Percentiles rank a stretch among this genome's conserved stretches.
phyloP scores from a whole-genome alignment of 2,797 vertebrate species.

The Anolis apletophallus region DNA sequence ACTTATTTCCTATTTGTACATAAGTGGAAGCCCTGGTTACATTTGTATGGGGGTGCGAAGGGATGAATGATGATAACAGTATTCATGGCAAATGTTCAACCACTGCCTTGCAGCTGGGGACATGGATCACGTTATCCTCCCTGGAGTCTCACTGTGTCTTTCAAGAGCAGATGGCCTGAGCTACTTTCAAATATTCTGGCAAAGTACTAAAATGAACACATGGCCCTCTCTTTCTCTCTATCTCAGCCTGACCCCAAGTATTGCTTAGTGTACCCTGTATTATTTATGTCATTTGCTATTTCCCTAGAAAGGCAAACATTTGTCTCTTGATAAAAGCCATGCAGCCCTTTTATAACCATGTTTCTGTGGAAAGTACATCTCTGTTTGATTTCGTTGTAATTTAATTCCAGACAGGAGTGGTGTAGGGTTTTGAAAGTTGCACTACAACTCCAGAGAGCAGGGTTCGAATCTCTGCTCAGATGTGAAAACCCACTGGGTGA shows the following conservation, averaged over 20 bases:
- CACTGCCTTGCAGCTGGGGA: conserved; percentile 34
- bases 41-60: background rate
- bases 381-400: background rate
- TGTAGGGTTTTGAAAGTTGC: too few relatives aligned
- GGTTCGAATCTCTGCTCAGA: too few relatives aligned
- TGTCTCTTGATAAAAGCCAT: conserved; percentile 4
- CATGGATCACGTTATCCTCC: background rate
- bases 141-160: background rate
- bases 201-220: conserved; percentile 29
- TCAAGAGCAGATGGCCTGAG: background rate
- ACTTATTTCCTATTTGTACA: background rate
- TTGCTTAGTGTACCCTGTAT: conserved; percentile 33
- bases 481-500: too few relatives aligned
- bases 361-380: background rate
- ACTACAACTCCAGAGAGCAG: too few relatives aligned
- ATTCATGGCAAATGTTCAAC: conserved; percentile 1
- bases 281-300: conserved; percentile 34
- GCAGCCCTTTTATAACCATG: background rate
- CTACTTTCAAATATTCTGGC: conserved; percentile 22
- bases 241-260: conserved; percentile 22
- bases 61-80: background rate
- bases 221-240: conserved; percentile 18
- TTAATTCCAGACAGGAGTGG: background rate
- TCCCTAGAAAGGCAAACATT: conserved; percentile 26
- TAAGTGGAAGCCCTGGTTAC: background rate